Evolutionary conservation across 2,888 invertebrate genomes (phyloP), one percentile per base, ranked within the genome.

Genomic region (Metopia argyrocephala): DNA sequence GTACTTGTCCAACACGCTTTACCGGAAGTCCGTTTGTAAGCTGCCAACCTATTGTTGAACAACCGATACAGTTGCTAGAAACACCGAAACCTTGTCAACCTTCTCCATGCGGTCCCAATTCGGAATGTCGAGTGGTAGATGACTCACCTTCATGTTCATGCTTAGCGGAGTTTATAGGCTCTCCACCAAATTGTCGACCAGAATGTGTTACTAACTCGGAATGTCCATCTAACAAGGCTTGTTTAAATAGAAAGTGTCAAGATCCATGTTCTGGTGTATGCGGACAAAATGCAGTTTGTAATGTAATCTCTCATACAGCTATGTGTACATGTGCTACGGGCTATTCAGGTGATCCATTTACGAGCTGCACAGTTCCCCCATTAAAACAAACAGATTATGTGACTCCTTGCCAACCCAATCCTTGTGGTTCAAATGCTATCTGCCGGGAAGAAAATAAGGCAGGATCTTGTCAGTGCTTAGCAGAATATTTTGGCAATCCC

Each of bases 21-120:
- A 93, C 92, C n/a, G 96, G 96, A 62, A 94, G 95, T 92, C 95
- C 96, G 31, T 95, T 95, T 87, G 91, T 92, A 23, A 92, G 93
- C 89, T 95, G 95, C 85, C 91, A 92, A 79, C 92, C 92, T 62
- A 93, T 92, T 89, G 78, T 92, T 20, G 87, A 89, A 66, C 86
- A 85, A 21, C 84, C 84, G 2, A 83, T 81, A 15, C 76, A 83
- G 21, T 52, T 59, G 5, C 69, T 84, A 38, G 84, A 84, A 25
- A 76, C 78, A 1, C 83, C 83, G 27, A 89, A 91, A 73, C 92
- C 92, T 0, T 92, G 92, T 79, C 87, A 89, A 46, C 91, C 92
- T 12, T 91, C 91, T 12, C 92, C 92, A 0, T 92, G 93, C 83
- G 93, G 92, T 2, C 89, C 91, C 0, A 93, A 93, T 83, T 89